Base-by-base conservation (phyloP, 1,140 invertebrate species). In the Hirudo medicinalis region DNA sequence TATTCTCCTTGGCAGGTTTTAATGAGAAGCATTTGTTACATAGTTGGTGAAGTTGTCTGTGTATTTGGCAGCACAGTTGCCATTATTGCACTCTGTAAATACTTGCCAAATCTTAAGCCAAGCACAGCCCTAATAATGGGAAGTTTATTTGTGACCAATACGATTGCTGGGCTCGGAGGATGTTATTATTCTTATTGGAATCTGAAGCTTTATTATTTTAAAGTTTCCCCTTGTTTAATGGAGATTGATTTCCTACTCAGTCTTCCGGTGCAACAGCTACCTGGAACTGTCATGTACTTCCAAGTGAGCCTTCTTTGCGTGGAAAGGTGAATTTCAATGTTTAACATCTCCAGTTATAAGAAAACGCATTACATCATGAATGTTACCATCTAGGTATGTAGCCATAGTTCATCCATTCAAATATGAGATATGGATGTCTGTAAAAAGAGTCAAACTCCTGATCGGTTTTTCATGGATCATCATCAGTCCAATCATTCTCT, bases 371-470 rank as follows among this genome's bases (percentile, higher is more conserved):
- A 19, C 57, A 63, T 63, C 3, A 15, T 32, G 19, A 22, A 22
- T 63, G 57, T 25, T 32, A 13, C 22, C 22, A 63, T 32, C 9
- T 9, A 63, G 57, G 29, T 63, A 63, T 32, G 22, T 63, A 32
- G 57, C 57, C 22, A 63, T 63, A 15, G 57, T 63, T 63, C 57
- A 63, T n/a, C 57, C 57, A 63, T 63, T 63, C 19, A 22, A 63
- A 22, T 63, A 63, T 32, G 57, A 63, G 57, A 63, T 20, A 15
- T 63, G 22, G 29, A 32, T 63, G 57, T 25, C 57, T 13, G 29
- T 63, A 13, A 63, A 22, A 32, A 11, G 29, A 22, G 57, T 63
- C 22, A 63, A 63, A 32, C 2, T 63, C 22, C 11, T 32, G 6
- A 63, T 63, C 57, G 22, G 22, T 0, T 22, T 32, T 22, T 63